phyloP scores from a whole-genome alignment of 2,888 invertebrate genomes.

The Acleris emargana region DNA sequence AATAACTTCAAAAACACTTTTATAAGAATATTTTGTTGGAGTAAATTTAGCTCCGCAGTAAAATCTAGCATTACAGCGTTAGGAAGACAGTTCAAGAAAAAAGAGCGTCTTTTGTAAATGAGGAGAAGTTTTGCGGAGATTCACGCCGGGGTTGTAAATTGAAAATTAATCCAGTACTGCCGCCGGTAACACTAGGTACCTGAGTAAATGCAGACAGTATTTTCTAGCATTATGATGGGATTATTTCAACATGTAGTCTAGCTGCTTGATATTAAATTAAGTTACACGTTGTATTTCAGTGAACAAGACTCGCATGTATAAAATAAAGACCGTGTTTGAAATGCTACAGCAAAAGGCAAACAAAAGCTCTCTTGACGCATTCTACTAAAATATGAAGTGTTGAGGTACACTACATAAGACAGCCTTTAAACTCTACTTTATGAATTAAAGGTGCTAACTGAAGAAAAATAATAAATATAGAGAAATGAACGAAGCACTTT shows the following conservation, averaged over 20 bases:
- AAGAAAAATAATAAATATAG: constrained; percentile 23
- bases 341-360: too few relatives aligned
- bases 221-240: constrained; percentile 11
- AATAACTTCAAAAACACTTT: constrained; percentile 11
- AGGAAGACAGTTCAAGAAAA: constrained; percentile 29
- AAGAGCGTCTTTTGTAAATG: constrained; percentile 31
- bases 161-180: constrained; percentile 37
- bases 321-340: background rate
- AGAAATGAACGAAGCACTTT: constrained; percentile 47
- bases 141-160: constrained; percentile 35
- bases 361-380: too few relatives aligned
- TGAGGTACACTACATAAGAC: background rate
- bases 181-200: constrained; percentile 28
- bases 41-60: constrained; percentile 11
- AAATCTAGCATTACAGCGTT: constrained; percentile 21
- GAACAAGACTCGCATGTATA: background rate
- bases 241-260: background rate
- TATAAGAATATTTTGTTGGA: constrained; percentile 15
- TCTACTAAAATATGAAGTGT: too few relatives aligned
- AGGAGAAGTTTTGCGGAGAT: constrained; percentile 25
- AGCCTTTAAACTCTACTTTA: background rate
- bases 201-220: constrained; percentile 9
- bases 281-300: background rate
- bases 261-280: constrained; percentile 3
- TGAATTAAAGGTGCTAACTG: background rate